Conservation (phyloP, 2,113 vertebrate genomes). For the Toxotes jaculatrix region DNA sequence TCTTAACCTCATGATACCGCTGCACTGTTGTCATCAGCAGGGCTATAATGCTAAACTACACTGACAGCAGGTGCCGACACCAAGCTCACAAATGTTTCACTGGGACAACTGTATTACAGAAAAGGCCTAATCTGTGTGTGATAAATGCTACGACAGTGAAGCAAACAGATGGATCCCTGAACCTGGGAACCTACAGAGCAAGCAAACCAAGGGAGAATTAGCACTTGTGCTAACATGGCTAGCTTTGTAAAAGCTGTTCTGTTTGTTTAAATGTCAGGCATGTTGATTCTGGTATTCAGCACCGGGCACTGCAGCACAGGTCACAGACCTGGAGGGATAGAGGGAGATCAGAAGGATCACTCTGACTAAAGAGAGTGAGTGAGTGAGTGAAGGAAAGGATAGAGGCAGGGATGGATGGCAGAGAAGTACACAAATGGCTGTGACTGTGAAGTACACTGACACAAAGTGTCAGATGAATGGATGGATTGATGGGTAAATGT, state of each 20-base stretch:
- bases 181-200: slow-evolving; percentile 55
- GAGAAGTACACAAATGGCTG: neutral
- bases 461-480: slow-evolving; percentile 39
- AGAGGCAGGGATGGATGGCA: slow-evolving; percentile 14
- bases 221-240: slow-evolving; percentile 62
- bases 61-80: slow-evolving; percentile 62
- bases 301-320: slow-evolving; percentile 42
- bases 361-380: slow-evolving; percentile 32
- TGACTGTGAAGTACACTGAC: slow-evolving; percentile 29
- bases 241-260: slow-evolving; percentile 40
- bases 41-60: slow-evolving; percentile 59
- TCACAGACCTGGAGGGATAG: slow-evolving; percentile 49
- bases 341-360: slow-evolving; percentile 51
- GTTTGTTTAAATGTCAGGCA: slow-evolving; percentile 74
- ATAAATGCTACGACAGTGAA: slow-evolving; percentile 57
- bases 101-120: slow-evolving; percentile 58
- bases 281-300: slow-evolving; percentile 71
- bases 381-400: slow-evolving; percentile 31
- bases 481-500: slow-evolving; percentile 41
- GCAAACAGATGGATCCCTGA: slow-evolving; percentile 74
- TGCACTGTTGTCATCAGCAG: slow-evolving; percentile 59
- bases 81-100: slow-evolving; percentile 65
- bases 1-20: slow-evolving; percentile 41
- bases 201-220: slow-evolving; percentile 62
- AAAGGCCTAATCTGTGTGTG: slow-evolving; percentile 66